Percentiles rank a stretch among this genome's conserved stretches.
Conservation (phyloP, 2,888 invertebrate genomes). For the Trilocha varians region DNA sequence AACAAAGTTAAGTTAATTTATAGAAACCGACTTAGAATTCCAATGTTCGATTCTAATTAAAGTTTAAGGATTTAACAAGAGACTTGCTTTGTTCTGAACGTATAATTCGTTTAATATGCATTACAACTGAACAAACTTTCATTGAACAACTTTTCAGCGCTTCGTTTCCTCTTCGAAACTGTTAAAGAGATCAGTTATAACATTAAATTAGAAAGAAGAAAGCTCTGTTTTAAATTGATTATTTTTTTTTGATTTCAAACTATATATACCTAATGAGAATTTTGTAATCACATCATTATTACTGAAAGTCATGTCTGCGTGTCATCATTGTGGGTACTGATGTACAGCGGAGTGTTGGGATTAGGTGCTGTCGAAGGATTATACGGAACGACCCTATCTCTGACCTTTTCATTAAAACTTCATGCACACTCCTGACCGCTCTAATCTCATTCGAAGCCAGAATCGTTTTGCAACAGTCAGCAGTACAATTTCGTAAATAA, state of each 20-base stretch:
- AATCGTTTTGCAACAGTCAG: conserved; percentile 32
- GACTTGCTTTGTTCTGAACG: too few species aligned
- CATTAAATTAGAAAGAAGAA: too few species aligned
- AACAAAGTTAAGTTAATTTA: too few species aligned
- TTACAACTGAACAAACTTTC: too few species aligned
- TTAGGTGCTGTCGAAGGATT: conserved; percentile 58
- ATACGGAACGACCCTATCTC: conserved; percentile 38
- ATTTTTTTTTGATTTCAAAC: not conserved
- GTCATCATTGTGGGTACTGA: conserved; percentile 1
- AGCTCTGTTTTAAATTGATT: too few species aligned
- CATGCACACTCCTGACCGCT: conserved; percentile 19
- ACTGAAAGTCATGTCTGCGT: not conserved
- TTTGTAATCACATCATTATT: not conserved
- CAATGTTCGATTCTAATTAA: too few species aligned
- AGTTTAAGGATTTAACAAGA: too few species aligned
- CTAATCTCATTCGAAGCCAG: conserved; percentile 42
- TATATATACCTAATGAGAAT: not conserved
- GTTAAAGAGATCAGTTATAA: too few species aligned
- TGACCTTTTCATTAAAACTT: conserved; percentile 55
- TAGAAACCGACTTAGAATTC: too few species aligned
- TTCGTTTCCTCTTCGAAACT: too few species aligned
- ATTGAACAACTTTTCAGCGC: too few species aligned
- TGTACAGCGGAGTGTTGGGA: conserved; percentile 34
- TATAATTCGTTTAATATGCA: too few species aligned
- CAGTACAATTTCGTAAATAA: not conserved